Conservation (phyloP, 2,888 invertebrate genomes). For the Chrysomela aeneicollis region DNA sequence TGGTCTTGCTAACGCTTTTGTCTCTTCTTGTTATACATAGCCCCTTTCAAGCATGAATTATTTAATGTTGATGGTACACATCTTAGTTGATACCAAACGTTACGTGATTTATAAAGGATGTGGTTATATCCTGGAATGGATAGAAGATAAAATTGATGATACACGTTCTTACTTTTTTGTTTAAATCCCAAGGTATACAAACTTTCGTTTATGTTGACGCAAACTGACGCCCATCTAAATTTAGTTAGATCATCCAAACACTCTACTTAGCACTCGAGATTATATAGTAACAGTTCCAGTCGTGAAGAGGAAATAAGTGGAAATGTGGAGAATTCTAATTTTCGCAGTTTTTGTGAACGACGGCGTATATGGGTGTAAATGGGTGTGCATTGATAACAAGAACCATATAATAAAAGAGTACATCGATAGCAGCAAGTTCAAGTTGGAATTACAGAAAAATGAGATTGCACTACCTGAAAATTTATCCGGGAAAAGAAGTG, state of each 20-base stretch:
- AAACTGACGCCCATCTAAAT: conserved; percentile 12
- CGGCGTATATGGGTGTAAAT: conserved; percentile 22
- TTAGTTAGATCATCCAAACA: background rate
- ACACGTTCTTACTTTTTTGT: background rate
- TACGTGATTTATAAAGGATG: background rate
- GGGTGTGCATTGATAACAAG: conserved; percentile 35
- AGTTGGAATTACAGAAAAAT: conserved; percentile 23
- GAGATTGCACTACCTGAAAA: conserved; percentile 18
- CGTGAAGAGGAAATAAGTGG: background rate
- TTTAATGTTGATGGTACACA: too few species aligned
- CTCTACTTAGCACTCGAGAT: background rate
- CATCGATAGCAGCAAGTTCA: conserved; percentile 23
- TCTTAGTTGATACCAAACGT: too few species aligned
- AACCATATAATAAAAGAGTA: conserved; percentile 32
- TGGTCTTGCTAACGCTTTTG: too few species aligned
- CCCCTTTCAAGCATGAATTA: too few species aligned
- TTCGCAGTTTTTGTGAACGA: background rate
- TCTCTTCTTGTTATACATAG: too few species aligned
- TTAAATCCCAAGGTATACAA: conserved; percentile 9
- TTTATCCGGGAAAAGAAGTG: background rate
- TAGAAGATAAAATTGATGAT: background rate
- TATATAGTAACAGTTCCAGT: conserved; percentile 2
- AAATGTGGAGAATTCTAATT: conserved; percentile 3
- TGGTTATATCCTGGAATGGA: background rate
- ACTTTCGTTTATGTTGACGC: conserved; percentile 18